Evolutionary conservation across 2,888 invertebrate genomes (phyloP), one percentile per base, ranked within the genome.

Genomic region (Colostygia pectinataria): DNA sequence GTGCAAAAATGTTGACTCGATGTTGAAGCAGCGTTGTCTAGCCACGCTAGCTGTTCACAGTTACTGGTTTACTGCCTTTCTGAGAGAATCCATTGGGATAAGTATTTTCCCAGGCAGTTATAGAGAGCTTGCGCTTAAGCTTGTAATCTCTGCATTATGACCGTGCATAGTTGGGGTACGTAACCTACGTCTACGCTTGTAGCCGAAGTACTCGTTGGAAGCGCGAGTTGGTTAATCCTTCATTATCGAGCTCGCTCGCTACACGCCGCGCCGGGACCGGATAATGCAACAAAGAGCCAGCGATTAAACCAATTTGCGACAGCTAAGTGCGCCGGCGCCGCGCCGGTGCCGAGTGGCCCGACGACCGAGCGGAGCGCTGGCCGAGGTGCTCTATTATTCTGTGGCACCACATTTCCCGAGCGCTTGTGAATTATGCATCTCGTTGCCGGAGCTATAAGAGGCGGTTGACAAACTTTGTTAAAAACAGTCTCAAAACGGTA

Each of bases 221-320:
- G 32, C 18, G 8, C 24, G 24, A 18, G 27, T 15, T 7, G 28
- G 28, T 15, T 28, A 18, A 28, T 38, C 15, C 38, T 10, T 38
- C 38, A 28, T 27, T 28, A 28, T 15, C 28, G 18, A 38, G 28
- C 28, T 28, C 20, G 15, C 28, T 9, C 18, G 15, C 18, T 10
- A 32, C 15, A 33, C 8, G 9, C 18, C 32, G 25, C 25, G 27
- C n/a, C n/a, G 31, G 23, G 12, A 32, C 13, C 29, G n/a, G 9
- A 14, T 59, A 58, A 55, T 64, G 62, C 65, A 64, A 68, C 65
- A 61, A 61, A 71, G 65, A 65, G 59, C 61, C 52, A 65, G 64
- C 61, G 61, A 68, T 74, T 66, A 66, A 63, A 66, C 54, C 65
- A 67, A 72, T 73, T 74, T 66, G 20, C 14, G 32, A 4, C 1